Percentiles rank a stretch among this genome's conserved stretches.
phyloP scores from a whole-genome alignment of 2,113 vertebrate genomes.

The Siniperca chuatsi region DNA sequence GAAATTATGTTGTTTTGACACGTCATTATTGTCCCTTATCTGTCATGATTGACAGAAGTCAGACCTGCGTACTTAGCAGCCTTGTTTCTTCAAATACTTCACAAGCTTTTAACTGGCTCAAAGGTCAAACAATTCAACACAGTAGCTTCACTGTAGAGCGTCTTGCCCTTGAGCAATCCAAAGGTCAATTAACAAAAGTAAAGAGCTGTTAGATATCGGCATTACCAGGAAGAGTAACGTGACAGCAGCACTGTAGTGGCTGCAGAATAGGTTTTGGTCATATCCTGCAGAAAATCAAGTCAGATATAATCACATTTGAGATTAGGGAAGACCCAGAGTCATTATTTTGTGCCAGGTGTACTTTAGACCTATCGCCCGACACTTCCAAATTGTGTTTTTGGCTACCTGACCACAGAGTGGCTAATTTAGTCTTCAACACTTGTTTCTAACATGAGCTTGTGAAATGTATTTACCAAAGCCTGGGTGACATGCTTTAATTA shows the following conservation, averaged over 20 bases:
- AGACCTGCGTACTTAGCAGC: background rate
- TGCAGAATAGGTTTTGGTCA: background rate
- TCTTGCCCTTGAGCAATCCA: background rate
- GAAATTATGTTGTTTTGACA: background rate
- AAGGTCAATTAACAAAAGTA: background rate
- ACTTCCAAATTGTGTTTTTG: background rate
- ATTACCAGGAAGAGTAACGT: background rate
- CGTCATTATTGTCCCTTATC: background rate
- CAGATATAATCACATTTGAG: background rate
- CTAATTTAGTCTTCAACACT: slow-evolving; percentile 28
- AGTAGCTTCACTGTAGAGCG: background rate
- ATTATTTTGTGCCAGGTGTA: background rate
- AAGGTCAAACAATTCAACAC: slow-evolving; percentile 30
- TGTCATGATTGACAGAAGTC: slow-evolving; percentile 17
- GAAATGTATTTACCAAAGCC: slow-evolving; percentile 17
- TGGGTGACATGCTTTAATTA: slow-evolving; percentile 36
- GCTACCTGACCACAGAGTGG: background rate
- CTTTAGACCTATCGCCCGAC: background rate
- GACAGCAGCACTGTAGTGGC: background rate
- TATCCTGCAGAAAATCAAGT: background rate
- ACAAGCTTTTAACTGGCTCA: slow-evolving; percentile 27
- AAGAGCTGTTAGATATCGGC: background rate
- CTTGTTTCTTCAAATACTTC: slow-evolving; percentile 10
- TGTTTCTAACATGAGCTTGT: slow-evolving; percentile 1
- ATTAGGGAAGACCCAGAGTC: background rate